Conservation (phyloP, 2,113 vertebrate species). For the Aspiorhynchus laticeps region DNA sequence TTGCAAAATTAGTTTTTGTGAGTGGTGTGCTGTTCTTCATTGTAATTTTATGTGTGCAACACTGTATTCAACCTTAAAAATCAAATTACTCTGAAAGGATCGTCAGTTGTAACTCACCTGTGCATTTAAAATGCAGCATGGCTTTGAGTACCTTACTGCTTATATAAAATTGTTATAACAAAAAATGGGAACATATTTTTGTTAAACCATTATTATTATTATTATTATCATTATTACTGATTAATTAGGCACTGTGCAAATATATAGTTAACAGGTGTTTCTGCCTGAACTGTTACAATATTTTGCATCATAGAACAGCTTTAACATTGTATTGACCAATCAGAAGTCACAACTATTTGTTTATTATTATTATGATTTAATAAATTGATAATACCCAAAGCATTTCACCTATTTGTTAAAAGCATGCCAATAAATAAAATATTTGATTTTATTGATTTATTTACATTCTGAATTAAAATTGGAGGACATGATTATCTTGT, state of each 20-base stretch:
- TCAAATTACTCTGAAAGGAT: not conserved
- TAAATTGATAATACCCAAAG: not conserved
- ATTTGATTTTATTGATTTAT: not conserved
- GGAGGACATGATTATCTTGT: not conserved
- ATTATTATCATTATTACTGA: no score
- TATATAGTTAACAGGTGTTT: not conserved
- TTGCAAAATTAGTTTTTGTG: constrained; percentile 22
- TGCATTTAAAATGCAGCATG: not conserved
- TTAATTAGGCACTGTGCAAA: not conserved
- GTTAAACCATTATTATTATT: not conserved
- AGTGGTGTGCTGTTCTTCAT: not conserved
- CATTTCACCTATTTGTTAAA: not conserved
- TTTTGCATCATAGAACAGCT: not conserved
- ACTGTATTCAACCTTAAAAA: not conserved
- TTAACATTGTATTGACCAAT: not conserved
- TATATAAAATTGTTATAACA: not conserved
- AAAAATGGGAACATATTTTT: not conserved
- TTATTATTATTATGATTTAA: not conserved
- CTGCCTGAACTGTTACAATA: not conserved
- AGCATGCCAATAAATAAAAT: not conserved
- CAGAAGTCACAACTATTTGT: not conserved
- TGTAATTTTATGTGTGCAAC: not conserved
- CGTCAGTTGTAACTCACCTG: not conserved
- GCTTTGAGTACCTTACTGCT: not conserved
- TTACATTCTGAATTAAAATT: not conserved